Evolutionary conservation across 2,113 vertebrate genomes (phyloP).

Genomic region (Nicator chloris): DNA sequence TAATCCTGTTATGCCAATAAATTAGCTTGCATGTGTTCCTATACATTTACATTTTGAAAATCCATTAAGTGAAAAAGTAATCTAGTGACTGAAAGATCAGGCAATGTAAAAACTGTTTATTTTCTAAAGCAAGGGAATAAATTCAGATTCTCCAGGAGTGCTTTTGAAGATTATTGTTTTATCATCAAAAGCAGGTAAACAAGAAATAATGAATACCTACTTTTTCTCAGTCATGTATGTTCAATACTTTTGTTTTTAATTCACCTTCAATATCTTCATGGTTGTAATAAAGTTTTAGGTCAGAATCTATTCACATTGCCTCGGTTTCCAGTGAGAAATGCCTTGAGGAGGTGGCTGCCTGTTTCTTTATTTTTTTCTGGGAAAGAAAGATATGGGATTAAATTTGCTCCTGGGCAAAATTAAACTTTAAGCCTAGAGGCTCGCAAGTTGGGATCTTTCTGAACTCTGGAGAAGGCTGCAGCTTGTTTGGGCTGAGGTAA

Average conservation of each 20-base stretch:
- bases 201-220: neutral
- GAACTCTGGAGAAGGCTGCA: neutral
- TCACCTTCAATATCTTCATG: neutral
- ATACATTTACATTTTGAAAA: neutral
- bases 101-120: neutral
- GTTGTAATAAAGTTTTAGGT: neutral
- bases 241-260: neutral
- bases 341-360: neutral
- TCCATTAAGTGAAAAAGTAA: neutral
- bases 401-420: neutral
- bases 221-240: neutral
- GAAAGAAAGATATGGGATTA: neutral
- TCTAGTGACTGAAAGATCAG: neutral
- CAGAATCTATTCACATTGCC: neutral
- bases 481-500: neutral
- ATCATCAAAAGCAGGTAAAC: neutral
- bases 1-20: neutral
- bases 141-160: neutral
- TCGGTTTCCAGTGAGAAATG: neutral
- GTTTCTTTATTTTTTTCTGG: neutral
- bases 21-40: neutral
- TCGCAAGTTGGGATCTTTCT: neutral
- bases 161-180: neutral
- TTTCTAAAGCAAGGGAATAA: neutral
- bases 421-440: neutral